Evolutionary conservation across 2,888 invertebrate genomes (phyloP).

Genomic region (Meloe dianella): DNA sequence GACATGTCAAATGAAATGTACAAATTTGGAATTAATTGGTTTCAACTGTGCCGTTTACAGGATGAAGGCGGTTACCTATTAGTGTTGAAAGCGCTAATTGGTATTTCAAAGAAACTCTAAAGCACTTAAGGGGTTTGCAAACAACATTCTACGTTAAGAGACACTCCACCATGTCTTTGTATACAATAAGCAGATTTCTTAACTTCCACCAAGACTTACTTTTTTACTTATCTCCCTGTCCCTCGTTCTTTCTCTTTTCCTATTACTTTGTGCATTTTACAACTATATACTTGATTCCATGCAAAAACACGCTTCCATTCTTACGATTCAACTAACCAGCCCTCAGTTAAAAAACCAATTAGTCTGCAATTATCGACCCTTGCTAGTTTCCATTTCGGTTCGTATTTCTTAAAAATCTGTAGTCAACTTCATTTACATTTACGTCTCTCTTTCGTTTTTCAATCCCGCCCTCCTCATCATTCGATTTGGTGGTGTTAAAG

Average conservation of each 20-base stretch:
- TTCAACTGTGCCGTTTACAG: slow-evolving; percentile 1
- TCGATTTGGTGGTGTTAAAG: slow-evolving; percentile 6
- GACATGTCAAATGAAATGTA: slow-evolving; percentile 20
- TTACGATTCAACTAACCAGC: background rate
- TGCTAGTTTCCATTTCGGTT: background rate
- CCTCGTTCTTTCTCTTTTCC: background rate
- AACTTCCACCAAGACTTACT: slow-evolving; percentile 10
- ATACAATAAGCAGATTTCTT: slow-evolving; percentile 41
- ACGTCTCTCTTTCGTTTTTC: background rate
- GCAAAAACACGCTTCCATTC: slow-evolving; percentile 3
- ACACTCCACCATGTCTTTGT: slow-evolving; percentile 36
- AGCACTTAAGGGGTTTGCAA: slow-evolving; percentile 21
- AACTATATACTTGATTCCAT: slow-evolving; percentile 5
- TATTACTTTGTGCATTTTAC: background rate
- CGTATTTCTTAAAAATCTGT: slow-evolving; percentile 13
- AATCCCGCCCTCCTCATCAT: background rate
- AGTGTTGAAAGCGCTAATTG: slow-evolving; percentile 22
- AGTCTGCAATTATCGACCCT: slow-evolving; percentile 19
- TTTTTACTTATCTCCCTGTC: background rate
- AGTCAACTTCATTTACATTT: slow-evolving; percentile 16
- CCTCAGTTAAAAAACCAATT: slow-evolving; percentile 16
- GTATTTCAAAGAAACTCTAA: slow-evolving; percentile 21
- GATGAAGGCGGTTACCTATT: slow-evolving; percentile 19
- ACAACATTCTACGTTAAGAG: slow-evolving; percentile 26
- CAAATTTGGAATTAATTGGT: slow-evolving; percentile 16